Evolutionary conservation across 2,888 invertebrate species (phyloP).

Genomic region (Pollenia angustigena): DNA sequence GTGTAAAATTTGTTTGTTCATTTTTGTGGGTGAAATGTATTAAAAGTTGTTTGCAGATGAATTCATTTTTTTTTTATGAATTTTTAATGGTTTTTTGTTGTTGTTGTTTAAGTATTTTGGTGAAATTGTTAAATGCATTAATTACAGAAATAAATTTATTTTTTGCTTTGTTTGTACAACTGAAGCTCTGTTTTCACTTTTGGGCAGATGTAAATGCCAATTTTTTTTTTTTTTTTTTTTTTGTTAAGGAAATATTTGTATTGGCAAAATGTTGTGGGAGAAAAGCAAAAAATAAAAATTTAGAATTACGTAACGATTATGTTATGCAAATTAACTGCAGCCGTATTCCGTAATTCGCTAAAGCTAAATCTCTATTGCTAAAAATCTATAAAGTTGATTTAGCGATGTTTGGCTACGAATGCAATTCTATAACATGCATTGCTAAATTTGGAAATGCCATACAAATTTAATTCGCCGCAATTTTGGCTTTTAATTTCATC

Average conservation of each 20-base stretch:
- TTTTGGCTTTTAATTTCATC: too few species aligned
- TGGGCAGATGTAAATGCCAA: not conserved
- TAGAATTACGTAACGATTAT: not conserved
- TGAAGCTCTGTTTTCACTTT: constrained; percentile 45
- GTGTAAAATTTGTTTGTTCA: constrained; percentile 6
- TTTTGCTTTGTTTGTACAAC: not conserved
- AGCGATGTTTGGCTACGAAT: too few species aligned
- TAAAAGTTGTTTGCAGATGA: constrained; percentile 27
- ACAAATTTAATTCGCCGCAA: too few species aligned
- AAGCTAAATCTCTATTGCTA: too few species aligned
- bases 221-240: not conserved
- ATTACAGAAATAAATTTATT: constrained; percentile 30
- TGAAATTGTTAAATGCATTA: constrained; percentile 35
- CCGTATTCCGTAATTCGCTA: too few species aligned
- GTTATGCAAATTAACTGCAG: not conserved
- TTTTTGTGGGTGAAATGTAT: constrained; percentile 22
- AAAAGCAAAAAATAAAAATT: not conserved
- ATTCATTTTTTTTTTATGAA: constrained; percentile 1
- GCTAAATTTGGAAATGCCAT: too few species aligned
- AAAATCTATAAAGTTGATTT: too few species aligned
- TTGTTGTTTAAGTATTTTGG: constrained; percentile 17
- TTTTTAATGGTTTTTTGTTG: not conserved
- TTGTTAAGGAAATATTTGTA: not conserved
- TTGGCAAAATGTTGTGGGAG: not conserved
- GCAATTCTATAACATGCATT: too few species aligned